Evolutionary conservation across 2,113 vertebrate genomes (phyloP), one percentile per base, ranked within the genome.

Genomic region (Herpetotheres cachinnans): DNA sequence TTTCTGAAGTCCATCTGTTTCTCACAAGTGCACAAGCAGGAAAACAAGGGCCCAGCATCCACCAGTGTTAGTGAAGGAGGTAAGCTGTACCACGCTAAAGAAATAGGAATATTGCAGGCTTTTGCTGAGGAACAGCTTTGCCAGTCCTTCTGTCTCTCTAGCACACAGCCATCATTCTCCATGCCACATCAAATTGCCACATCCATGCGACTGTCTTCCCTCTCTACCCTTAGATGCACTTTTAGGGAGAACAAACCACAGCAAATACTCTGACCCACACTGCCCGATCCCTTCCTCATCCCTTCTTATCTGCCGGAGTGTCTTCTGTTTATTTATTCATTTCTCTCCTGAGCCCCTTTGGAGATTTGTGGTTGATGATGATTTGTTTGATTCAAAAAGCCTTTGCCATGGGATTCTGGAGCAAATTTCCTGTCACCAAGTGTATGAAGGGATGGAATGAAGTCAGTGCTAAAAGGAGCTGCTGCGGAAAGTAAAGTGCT

Each of bases 321-420:
- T 36, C 26, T 71, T 61, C 76, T 82, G 2, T 49, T 85, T 71
- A 50, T 44, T 73, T 77, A 78, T 46, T 69, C 2, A 80, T 78
- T 73, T 86, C 24, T 59, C 46, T 88, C 34, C 11, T 34, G 34
- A 86, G 16, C 10, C 10, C n/a, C 69, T 50, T 59, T 61, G 54
- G 71, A 89, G 52, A 82, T 71, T 54, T 77, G 44, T 42, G 63
- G 61, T 44, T 94, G 72, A 69, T 50, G 40, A 67, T 82, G 25
- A 92, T 76, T 73, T 90, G 22, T 79, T 92, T 82, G 34, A 87
- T 86, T 29, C 34, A 61, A 93, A 92, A 93, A 71, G 10, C 7
- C 9, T 73, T 84, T 56, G 13, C 21, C 71, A 26, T 10, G 16
- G 25, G 36, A 56, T 85, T 70, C 34, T 50, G 55, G 50, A 71